Base-by-base conservation (phyloP, 2,888 invertebrate species). In the Nemurella pictetii region DNA sequence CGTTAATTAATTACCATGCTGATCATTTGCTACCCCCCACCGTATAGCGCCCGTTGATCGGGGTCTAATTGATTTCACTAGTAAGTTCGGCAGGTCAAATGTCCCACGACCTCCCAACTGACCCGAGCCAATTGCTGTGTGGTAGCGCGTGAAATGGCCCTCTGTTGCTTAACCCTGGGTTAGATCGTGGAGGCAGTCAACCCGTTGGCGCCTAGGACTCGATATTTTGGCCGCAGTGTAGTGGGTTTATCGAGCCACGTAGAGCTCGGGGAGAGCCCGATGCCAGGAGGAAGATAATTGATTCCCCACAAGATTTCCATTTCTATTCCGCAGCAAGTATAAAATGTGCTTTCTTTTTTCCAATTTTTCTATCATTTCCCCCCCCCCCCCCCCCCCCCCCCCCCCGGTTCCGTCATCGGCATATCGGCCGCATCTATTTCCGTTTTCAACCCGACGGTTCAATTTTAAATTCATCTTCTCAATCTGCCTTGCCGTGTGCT, bases 261-360 rank as follows among this genome's bases (percentile, higher is more conserved):
- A 55, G 81, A 5, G 81, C 81, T 35, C 35, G 36, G 29, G 28
- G 12, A 28, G 55, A 26, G 72, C 28, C 82, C 29, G 82, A 78
- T 30, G 78, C 55, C 55, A 55, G 72, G 27, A 72, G 28, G 27
- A 72, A 82, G 55, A 82, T 82, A 82, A 82, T 82, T 82, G 82
- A 82, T 82, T 82, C 82, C 55, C 30, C 82, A 72, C 55, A 28
- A 72, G 55, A 82, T 82, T 82, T 82, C 82, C 82, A 82, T 82
- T 82, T 55, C 35, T 81, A 81, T 81, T 81, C 55, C 36, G 75
- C 9, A 26, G 75, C 2, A 75, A 75, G 9, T 29, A 75, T 20
- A 75, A 75, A 25, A 75, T 75, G 27, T 26, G 75, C 15, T 73
- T n/a, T 28, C 27, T 75, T 28, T 75, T n/a, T 75, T 26, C 75